Evolutionary conservation across 1,140 invertebrate species (phyloP), one percentile per base, ranked within the genome.

Genomic region (Armadillidium nasatum): DNA sequence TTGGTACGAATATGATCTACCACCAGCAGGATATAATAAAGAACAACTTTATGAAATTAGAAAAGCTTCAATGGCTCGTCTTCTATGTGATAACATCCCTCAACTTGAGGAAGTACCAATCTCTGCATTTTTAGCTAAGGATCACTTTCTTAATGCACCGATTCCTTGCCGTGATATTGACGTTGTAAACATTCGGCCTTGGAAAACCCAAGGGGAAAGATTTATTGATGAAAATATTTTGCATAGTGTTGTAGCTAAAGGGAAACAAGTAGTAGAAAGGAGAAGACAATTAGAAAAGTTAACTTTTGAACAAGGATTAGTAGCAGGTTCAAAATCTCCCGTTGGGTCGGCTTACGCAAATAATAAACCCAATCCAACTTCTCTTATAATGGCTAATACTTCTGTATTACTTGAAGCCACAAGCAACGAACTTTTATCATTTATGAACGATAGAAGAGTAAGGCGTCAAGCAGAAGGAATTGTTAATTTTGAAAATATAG

Each of bases 61-160:
- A 13, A 95, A 95, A 83, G 86, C 89, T 0, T 92, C 89, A 54
- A 88, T 97, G 77, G 90, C 94, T 0, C 87, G 93, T 74, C 84
- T 97, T 7, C 84, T 98, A n/a, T 98, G 96, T 83, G 92, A 96
- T 82, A 97, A 96, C 82, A 90, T 90, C 6, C 88, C 89, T 77
- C 84, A 85, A 43, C 84, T 88, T 67, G 80, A 82, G 7, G 78
- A 83, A 0, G 86, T 88, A 19, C 88, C 89, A 79, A 87, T 87
- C 13, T 82, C 87, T 46, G 86, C 85, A 7, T 88, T 89, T 78
- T 70, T 95, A 10, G 89, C 91, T 68, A 90, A 92, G 81, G 94
- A 97, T 86, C 89, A 92, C 60, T 96, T 93, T 82, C 85, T 96
- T 87, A 83, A 84, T 54, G 84, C 79, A 7, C 79, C 79, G 2